Conservation (phyloP, 1,140 invertebrate genomes). For the Apis laboriosa region DNA sequence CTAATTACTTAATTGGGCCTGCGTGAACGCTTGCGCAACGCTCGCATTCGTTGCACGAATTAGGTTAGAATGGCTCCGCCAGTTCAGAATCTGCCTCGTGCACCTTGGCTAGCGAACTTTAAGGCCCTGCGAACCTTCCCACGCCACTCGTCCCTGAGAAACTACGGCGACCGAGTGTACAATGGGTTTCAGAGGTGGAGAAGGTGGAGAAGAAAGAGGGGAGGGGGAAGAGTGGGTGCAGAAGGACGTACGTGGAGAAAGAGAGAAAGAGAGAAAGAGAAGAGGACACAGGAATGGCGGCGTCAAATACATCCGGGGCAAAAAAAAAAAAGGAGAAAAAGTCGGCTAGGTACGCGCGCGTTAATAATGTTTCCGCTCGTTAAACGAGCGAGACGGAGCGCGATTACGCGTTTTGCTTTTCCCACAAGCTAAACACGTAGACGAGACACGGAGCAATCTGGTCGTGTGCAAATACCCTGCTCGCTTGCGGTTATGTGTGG, state of each 20-base stretch:
- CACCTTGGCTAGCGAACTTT: constrained; percentile 72
- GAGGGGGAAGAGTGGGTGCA: constrained; percentile 14
- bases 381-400: constrained; percentile 68
- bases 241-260: constrained; percentile 37
- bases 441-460: background rate
- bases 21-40: constrained; percentile 15
- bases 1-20: constrained; percentile 73
- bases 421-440: constrained; percentile 39
- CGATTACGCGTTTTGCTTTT: constrained; percentile 63
- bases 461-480: constrained; percentile 19
- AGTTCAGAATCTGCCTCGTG: constrained; percentile 27
- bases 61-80: constrained; percentile 68
- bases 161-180: constrained; percentile 73
- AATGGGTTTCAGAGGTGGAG: constrained; percentile 68
- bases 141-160: constrained; percentile 75
- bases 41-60: constrained; percentile 61
- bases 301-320: constrained; percentile 46
- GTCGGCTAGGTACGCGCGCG: constrained; percentile 62
- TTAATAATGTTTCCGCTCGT: constrained; percentile 78
- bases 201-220: background rate
- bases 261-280: constrained; percentile 23
- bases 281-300: constrained; percentile 4
- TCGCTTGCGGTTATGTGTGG: no score
- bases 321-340: constrained; percentile 6
- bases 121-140: constrained; percentile 80